phyloP scores from a whole-genome alignment of 2,113 vertebrate species.

The Anarrhichthys ocellatus region DNA sequence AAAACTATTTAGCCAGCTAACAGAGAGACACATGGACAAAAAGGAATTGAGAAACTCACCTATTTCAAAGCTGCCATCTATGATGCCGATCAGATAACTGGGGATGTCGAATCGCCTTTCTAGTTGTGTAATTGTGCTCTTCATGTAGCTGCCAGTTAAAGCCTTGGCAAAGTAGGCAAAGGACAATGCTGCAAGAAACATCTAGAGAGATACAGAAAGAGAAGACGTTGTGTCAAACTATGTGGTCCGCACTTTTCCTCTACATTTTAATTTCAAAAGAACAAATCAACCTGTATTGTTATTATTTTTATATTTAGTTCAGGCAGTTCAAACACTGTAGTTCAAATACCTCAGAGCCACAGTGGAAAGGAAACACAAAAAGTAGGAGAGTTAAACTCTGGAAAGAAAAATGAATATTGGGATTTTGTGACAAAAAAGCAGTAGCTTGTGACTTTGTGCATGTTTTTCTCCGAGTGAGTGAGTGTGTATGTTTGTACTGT shows the following conservation, averaged over 20 bases:
- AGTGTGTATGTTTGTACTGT: neutral
- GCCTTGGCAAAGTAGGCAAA: slow-evolving; percentile 95
- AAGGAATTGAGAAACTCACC: slow-evolving; percentile 82
- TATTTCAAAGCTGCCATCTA: slow-evolving; percentile 97
- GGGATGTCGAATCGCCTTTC: slow-evolving; percentile 95
- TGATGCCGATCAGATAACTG: slow-evolving; percentile 92
- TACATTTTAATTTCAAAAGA: neutral
- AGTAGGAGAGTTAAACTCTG: neutral
- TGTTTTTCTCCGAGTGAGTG: neutral
- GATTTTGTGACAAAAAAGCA: neutral
- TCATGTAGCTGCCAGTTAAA: slow-evolving; percentile 93
- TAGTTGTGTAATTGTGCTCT: slow-evolving; percentile 96
- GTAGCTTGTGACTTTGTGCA: neutral
- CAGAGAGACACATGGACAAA: neutral
- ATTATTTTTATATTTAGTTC: neutral
- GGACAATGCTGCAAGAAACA: slow-evolving; percentile 91
- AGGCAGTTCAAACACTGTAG: neutral
- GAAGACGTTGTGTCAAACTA: slow-evolving; percentile 3
- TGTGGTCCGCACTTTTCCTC: neutral
- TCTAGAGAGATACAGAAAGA: slow-evolving; percentile 75
- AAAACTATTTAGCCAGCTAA: neutral
- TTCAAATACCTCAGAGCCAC: neutral
- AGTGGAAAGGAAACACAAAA: neutral
- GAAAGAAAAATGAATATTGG: neutral
- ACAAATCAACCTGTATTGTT: neutral